A percentile compares a stretch with the other conserved stretches of the same genome.
These are phyloP conservation scores for Ariopsis seemanni DNA, from an alignment of 2,113 vertebrate species.

Conservation along the genomic window DNA sequence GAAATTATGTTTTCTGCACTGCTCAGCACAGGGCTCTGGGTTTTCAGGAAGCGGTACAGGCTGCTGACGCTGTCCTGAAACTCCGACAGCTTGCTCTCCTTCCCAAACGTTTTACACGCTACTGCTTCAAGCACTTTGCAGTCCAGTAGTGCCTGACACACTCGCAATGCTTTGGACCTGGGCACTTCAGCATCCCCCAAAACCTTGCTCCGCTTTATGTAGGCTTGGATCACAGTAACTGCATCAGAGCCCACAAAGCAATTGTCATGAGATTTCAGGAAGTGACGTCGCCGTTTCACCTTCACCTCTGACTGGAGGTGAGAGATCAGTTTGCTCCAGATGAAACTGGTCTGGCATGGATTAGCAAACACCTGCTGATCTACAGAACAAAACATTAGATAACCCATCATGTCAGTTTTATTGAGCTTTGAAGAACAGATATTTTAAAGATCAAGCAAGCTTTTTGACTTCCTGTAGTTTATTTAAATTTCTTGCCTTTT, in stretches of 20 bases:
- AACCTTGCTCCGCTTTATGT: slow-evolving; percentile 78
- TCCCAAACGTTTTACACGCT: slow-evolving; percentile 81
- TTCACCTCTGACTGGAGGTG: slow-evolving; percentile 48
- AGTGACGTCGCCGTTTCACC: slow-evolving; percentile 74
- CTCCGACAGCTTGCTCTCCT: slow-evolving; percentile 74
- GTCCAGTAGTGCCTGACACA: slow-evolving; percentile 91
- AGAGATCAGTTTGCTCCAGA: slow-evolving; percentile 42
- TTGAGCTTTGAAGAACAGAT: neutral
- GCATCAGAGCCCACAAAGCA: slow-evolving; percentile 92
- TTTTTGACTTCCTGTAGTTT: neutral
- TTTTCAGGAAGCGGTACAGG: slow-evolving; percentile 84
- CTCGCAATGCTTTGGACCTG: slow-evolving; percentile 80
- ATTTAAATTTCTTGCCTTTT: neutral
- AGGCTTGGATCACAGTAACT: slow-evolving; percentile 81
- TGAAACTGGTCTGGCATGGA: slow-evolving; percentile 5
- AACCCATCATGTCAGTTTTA: neutral
- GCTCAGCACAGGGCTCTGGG: slow-evolving; percentile 58
- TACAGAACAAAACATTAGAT: slow-evolving; percentile 4
- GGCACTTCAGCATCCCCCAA: slow-evolving; percentile 77
- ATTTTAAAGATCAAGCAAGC: neutral
- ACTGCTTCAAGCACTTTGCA: slow-evolving; percentile 86
- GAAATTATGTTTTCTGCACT: slow-evolving; percentile 68
- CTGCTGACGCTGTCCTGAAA: slow-evolving; percentile 89
- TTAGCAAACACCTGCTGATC: slow-evolving; percentile 16
- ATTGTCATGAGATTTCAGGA: slow-evolving; percentile 81